Evolutionary conservation across 1,140 invertebrate genomes (phyloP), one percentile per base, ranked within the genome.

Genomic region (Temnothorax nylanderi): DNA sequence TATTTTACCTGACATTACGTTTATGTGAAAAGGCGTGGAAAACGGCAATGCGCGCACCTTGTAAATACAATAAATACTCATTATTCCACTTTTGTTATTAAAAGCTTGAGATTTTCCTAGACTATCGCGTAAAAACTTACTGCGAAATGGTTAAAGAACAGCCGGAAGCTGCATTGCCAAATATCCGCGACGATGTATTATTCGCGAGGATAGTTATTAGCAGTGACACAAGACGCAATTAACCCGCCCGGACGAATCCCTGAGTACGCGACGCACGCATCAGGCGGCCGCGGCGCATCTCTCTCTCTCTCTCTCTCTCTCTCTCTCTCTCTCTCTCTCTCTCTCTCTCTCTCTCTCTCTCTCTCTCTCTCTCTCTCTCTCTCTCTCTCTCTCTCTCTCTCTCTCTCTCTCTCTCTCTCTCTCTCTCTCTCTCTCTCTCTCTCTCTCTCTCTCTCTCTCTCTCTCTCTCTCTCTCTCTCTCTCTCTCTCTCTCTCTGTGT

Each of bases 181-280:
- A 84, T 84, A 84, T 84, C 80, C 80, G 80, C 80, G 67, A 16
- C 41, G 37, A 16, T 21, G 80, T 75, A 72, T 60, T n/a, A 81
- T 81, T 82, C 80, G 51, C 37, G 80, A 82, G 65, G 26, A 82
- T 47, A 26, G 54, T 60, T 74, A 82, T 82, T 82, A 82, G 34
- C 69, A 74, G 32, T 84, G 80, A 84, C 80, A 84, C 80, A 75
- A 84, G 80, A 84, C n/a, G 69, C 80, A 84, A 84, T 84, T 84
- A 84, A 86, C 34, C 47, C 34, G 64, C 60, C 16, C 34, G 49
- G 41, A 62, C 60, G 65, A 65, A 65, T 34, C 58, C 7, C 44
- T n/a, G 54, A 16, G 44, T n/a, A 37, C 76, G 76, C 13, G 76
- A 58, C 6, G 56, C 64, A 81, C 41, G 80, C 54, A 58, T 58